A percentile compares a stretch with the other conserved stretches of the same genome.
Evolutionary conservation across 2,888 invertebrate genomes (phyloP).

Genomic region (Nephrotoma flavescens): DNA sequence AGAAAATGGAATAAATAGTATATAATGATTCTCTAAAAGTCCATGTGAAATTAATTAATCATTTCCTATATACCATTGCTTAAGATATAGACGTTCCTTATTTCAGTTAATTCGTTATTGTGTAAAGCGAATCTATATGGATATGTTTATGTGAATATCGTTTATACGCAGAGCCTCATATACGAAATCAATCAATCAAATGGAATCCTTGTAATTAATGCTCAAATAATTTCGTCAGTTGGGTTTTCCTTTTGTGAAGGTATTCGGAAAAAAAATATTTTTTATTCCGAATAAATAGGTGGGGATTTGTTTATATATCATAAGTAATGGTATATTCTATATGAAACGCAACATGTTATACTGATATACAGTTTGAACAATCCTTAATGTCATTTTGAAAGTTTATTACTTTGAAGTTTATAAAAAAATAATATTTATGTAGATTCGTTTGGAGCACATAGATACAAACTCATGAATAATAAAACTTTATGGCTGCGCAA

Average conservation of each 20-base stretch:
- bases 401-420: background rate
- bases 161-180: background rate
- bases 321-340: too few relatives aligned
- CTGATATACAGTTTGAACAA: background rate
- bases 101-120: background rate
- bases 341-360: background rate
- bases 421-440: background rate
- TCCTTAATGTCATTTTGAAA: background rate
- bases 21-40: background rate
- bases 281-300: background rate
- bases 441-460: background rate
- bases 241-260: background rate
- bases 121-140: background rate
- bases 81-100: background rate
- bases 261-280: background rate
- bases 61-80: background rate
- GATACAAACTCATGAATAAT: too few relatives aligned
- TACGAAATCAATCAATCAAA: background rate
- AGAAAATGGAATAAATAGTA: background rate
- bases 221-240: background rate
- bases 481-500: too few relatives aligned
- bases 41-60: background rate
- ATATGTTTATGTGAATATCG: background rate
- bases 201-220: background rate
- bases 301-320: too few relatives aligned